These are phyloP conservation scores for Amblyopsis hoosieri DNA, from an alignment of 2,797 vertebrate species.

Conservation along the genomic window DNA sequence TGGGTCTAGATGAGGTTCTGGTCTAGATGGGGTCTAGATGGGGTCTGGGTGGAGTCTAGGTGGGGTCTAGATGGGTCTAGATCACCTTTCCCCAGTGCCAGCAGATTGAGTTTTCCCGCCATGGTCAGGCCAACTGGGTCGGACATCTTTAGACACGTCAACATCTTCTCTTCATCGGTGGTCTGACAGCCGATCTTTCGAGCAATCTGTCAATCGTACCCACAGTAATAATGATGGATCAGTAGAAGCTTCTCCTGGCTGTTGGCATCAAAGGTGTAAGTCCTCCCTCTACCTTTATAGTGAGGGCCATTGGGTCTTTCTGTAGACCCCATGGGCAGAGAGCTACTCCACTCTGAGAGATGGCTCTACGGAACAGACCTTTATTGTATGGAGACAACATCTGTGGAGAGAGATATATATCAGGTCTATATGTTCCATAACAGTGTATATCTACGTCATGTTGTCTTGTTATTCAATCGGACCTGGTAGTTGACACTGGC, in stretches of 20 bases:
- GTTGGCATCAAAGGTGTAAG: too few species aligned
- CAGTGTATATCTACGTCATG: slow-evolving; percentile 63
- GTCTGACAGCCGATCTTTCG: slow-evolving; percentile 77
- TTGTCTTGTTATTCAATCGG: slow-evolving; percentile 3
- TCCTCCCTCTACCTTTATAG: slow-evolving; percentile 71
- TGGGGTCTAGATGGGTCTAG: background rate
- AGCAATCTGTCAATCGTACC: slow-evolving; percentile 70
- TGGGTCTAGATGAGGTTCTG: too few species aligned
- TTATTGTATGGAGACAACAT: slow-evolving; percentile 82
- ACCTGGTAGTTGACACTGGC: slow-evolving; percentile 88
- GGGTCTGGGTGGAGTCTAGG: background rate
- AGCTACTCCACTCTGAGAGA: slow-evolving; percentile 83
- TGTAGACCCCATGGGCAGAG: slow-evolving; percentile 84
- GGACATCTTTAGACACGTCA: slow-evolving; percentile 73
- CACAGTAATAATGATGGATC: background rate
- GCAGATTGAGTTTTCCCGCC: slow-evolving; percentile 77
- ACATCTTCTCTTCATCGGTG: slow-evolving; percentile 63
- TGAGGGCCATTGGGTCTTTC: slow-evolving; percentile 76
- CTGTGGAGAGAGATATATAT: slow-evolving; percentile 49
- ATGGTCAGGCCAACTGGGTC: slow-evolving; percentile 76
- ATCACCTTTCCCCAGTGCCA: slow-evolving; percentile 60
- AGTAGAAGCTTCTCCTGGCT: too few species aligned
- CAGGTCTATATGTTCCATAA: too few species aligned
- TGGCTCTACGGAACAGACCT: slow-evolving; percentile 85
- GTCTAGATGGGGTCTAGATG: too few species aligned